A percentile compares a stretch with the other conserved stretches of the same genome.
These are phyloP conservation scores for Cephus pulcher DNA, from an alignment of 2,888 invertebrate genomes.

Conservation along the genomic window DNA sequence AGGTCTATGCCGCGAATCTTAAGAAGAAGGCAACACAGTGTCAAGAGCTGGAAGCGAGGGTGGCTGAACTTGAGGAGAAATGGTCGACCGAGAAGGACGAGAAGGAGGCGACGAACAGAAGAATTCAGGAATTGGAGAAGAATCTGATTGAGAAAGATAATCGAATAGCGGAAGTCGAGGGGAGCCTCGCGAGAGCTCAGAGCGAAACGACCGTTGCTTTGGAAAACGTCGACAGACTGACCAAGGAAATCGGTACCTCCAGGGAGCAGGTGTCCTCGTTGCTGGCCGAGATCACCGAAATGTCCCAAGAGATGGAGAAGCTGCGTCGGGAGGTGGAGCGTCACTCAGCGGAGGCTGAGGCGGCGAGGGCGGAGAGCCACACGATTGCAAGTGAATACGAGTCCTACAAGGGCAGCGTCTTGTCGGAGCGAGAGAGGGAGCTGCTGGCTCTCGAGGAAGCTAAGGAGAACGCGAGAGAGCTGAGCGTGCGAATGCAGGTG, in stretches of 20 bases:
- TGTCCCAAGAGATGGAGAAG: constrained; percentile 39
- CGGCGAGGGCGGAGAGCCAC: background rate
- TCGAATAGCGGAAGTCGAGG: constrained; percentile 47
- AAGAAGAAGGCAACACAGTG: constrained; percentile 79
- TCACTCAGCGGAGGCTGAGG: constrained; percentile 24
- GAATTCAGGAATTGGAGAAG: constrained; percentile 44
- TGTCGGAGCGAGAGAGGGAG: constrained; percentile 35
- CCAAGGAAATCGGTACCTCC: constrained; percentile 29
- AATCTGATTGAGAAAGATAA: constrained; percentile 47
- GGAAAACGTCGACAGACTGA: constrained; percentile 31
- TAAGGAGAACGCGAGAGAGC: constrained; percentile 59
- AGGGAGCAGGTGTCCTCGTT: constrained; percentile 36
- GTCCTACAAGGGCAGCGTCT: constrained; percentile 24
- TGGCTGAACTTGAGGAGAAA: constrained; percentile 23
- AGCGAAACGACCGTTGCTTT: constrained; percentile 28
- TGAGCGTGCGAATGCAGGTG: constrained; percentile 60
- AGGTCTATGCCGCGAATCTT: constrained; percentile 80
- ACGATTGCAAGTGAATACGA: constrained; percentile 30
- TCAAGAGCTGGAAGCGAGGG: constrained; percentile 71
- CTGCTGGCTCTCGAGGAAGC: constrained; percentile 49
- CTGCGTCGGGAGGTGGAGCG: constrained; percentile 18
- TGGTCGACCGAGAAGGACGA: constrained; percentile 51
- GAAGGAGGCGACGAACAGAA: constrained; percentile 49
- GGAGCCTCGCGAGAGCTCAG: constrained; percentile 30
- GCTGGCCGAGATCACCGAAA: constrained; percentile 35